phyloP scores from a whole-genome alignment of 2,888 invertebrate genomes.

The Acronicta leporina region DNA sequence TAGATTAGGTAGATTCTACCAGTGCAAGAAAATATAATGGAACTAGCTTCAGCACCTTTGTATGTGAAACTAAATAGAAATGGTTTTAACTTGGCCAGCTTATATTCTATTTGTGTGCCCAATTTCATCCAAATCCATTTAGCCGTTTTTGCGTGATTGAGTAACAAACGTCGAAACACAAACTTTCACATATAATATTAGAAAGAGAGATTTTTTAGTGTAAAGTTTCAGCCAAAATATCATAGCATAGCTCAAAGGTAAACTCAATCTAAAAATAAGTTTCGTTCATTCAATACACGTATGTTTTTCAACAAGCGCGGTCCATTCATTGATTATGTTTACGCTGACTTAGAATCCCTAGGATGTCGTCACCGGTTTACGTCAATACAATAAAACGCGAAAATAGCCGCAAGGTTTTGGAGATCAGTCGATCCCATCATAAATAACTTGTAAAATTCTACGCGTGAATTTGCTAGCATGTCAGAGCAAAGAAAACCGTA shows the following conservation, averaged over 20 bases:
- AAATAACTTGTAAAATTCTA: conserved; percentile 28
- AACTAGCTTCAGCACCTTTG: too few species aligned
- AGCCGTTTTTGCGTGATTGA: too few species aligned
- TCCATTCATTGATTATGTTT: conserved; percentile 11
- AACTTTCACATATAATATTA: too few species aligned
- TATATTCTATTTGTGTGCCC: too few species aligned
- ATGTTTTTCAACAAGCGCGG: conserved; percentile 17
- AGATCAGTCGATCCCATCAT: conserved; percentile 15
- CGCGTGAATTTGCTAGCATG: conserved; percentile 1
- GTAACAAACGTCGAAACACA: too few species aligned
- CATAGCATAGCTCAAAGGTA: neutral
- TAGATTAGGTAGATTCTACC: too few species aligned
- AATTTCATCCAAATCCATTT: too few species aligned
- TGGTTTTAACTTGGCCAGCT: too few species aligned
- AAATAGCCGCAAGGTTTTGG: conserved; percentile 38
- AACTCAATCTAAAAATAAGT: neutral
- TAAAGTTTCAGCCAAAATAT: too few species aligned
- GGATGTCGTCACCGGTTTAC: conserved; percentile 31
- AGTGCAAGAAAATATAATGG: too few species aligned
- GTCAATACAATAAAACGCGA: conserved; percentile 21
- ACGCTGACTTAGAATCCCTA: conserved; percentile 15
- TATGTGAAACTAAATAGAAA: too few species aligned
- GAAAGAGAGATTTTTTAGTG: too few species aligned
- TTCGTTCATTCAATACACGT: conserved; percentile 6
- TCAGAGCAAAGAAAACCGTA: conserved; percentile 17